Percentiles rank a stretch among this genome's conserved stretches.
Conservation (phyloP, 2,113 vertebrate species). For the Cervus canadensis region DNA sequence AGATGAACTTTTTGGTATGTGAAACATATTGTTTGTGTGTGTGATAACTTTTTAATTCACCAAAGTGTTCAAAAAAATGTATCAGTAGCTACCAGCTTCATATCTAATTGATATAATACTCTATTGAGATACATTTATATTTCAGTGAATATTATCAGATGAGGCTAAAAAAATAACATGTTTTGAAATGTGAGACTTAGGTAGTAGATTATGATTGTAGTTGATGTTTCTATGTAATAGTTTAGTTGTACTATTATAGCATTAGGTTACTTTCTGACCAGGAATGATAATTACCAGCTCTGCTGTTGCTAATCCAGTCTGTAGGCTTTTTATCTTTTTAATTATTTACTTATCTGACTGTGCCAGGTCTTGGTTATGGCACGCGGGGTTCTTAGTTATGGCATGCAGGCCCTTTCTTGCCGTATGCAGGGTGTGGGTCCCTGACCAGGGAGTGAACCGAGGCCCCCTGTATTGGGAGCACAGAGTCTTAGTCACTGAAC, state of each 20-base stretch:
- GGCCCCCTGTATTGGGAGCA: not conserved
- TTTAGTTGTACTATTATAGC: not conserved
- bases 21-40: not conserved
- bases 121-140: not conserved
- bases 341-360: not conserved
- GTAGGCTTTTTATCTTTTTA: not conserved
- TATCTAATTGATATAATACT: not conserved
- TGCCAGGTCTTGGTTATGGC: not conserved
- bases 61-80: not conserved
- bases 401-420: not conserved
- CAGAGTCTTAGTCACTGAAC: not conserved
- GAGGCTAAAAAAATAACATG: not conserved
- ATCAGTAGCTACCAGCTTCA: not conserved
- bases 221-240: not conserved
- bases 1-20: constrained; percentile 86
- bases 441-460: not conserved
- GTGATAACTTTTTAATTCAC: not conserved
- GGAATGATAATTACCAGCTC: not conserved
- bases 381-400: not conserved
- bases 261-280: not conserved
- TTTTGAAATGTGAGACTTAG: not conserved
- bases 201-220: not conserved
- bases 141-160: not conserved
- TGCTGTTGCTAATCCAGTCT: not conserved
- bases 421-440: not conserved